A percentile compares a stretch with the other conserved stretches of the same genome.
Conservation (phyloP, 2,797 vertebrate genomes). For the Cichlasoma orientale region DNA sequence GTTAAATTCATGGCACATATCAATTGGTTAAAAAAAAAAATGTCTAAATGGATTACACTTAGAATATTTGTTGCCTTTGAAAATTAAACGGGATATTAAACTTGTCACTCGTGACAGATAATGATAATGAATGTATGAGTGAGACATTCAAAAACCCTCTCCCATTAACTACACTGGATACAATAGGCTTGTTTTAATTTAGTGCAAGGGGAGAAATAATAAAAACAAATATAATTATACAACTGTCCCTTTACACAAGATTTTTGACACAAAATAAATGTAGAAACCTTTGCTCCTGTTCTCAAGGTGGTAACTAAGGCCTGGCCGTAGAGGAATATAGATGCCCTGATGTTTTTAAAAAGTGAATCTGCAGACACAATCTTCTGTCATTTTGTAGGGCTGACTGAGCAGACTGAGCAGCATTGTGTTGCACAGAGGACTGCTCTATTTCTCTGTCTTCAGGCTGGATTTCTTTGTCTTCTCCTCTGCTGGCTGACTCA, state of each 20-base stretch:
- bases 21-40: not conserved
- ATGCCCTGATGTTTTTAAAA: slow-evolving; percentile 64
- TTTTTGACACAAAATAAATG: slow-evolving; percentile 42
- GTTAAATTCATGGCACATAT: slow-evolving; percentile 53
- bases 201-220: slow-evolving; percentile 33
- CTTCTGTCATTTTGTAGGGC: slow-evolving; percentile 56
- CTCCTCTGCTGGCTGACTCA: slow-evolving; percentile 57
- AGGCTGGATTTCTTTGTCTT: slow-evolving; percentile 62
- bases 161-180: not conserved
- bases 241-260: slow-evolving; percentile 20
- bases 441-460: slow-evolving; percentile 66
- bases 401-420: slow-evolving; percentile 57
- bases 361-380: slow-evolving; percentile 65
- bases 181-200: slow-evolving; percentile 15
- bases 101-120: slow-evolving; percentile 1
- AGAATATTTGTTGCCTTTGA: slow-evolving; percentile 13
- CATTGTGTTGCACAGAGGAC: slow-evolving; percentile 25
- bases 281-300: slow-evolving; percentile 50
- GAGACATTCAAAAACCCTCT: slow-evolving; percentile 12
- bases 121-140: slow-evolving; percentile 17
- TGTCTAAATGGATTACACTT: not conserved
- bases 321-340: slow-evolving; percentile 52
- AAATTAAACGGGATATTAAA: slow-evolving; percentile 3
- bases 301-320: slow-evolving; percentile 60
- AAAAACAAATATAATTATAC: slow-evolving; percentile 43